A percentile compares a stretch with the other conserved stretches of the same genome.
Evolutionary conservation across 92 coral and sea anemone genomes (phyloP).

Genomic region (Metridium senile): DNA sequence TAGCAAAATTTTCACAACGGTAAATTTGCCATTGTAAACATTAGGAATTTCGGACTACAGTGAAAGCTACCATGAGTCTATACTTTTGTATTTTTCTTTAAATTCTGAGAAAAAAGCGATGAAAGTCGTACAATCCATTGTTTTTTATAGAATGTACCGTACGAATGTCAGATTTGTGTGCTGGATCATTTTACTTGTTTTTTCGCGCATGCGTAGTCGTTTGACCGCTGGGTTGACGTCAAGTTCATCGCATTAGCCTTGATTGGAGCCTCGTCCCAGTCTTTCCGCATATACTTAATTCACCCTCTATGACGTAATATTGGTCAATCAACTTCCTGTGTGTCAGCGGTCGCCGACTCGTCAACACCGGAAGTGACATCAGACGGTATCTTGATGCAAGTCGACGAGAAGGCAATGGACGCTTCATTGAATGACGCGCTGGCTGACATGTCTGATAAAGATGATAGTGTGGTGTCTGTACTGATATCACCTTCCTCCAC

Average conservation of each 20-base stretch:
- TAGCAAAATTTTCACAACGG: too few species aligned
- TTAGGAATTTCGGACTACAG: too few species aligned
- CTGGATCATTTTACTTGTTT: too few species aligned
- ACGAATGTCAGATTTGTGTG: too few species aligned
- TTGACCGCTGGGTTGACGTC: too few species aligned
- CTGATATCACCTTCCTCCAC: slow-evolving; percentile 55
- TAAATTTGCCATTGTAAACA: too few species aligned
- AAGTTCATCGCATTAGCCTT: neutral
- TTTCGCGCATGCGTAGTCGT: too few species aligned
- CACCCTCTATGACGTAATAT: neutral
- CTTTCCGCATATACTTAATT: neutral
- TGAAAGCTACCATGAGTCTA: too few species aligned
- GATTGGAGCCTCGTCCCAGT: neutral
- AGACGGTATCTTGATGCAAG: slow-evolving; percentile 78
- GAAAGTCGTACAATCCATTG: too few species aligned
- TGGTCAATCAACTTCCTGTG: slow-evolving; percentile 29
- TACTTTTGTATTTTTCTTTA: too few species aligned
- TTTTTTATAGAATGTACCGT: too few species aligned
- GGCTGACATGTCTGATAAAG: slow-evolving; percentile 73
- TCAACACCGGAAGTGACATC: slow-evolving; percentile 37
- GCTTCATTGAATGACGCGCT: slow-evolving; percentile 77
- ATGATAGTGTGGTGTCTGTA: slow-evolving; percentile 69
- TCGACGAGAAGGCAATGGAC: slow-evolving; percentile 83
- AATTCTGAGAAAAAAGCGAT: too few species aligned
- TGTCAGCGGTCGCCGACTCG: neutral